Conservation (phyloP, 92 coral and sea anemone genomes). For the Galaxea fascicularis region DNA sequence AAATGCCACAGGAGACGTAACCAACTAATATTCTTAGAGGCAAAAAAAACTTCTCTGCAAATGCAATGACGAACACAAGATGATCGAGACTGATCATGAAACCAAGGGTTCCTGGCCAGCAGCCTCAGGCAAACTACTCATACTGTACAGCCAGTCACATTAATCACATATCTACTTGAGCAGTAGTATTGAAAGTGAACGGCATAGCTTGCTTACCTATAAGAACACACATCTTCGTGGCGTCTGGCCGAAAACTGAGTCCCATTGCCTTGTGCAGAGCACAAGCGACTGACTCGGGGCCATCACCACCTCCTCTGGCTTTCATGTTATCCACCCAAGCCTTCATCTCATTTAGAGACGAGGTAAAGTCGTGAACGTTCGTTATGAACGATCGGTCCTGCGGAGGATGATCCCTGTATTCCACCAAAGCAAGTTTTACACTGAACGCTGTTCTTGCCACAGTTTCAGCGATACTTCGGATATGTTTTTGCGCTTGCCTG, state of each 20-base stretch:
- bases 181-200: background rate
- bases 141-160: too few species aligned
- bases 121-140: too few species aligned
- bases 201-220: constrained; percentile 69
- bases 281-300: constrained; percentile 95
- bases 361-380: constrained; percentile 83
- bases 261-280: constrained; percentile 69
- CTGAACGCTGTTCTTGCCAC: constrained; percentile 88
- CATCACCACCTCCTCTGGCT: constrained; percentile 94
- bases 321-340: constrained; percentile 90
- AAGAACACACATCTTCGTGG: constrained; percentile 93
- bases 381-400: constrained; percentile 82
- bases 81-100: too few species aligned
- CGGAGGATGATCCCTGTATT: constrained; percentile 96
- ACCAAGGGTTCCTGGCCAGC: too few species aligned
- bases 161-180: too few species aligned
- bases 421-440: constrained; percentile 81
- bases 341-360: constrained; percentile 81
- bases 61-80: too few species aligned
- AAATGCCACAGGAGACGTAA: too few species aligned
- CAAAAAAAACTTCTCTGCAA: too few species aligned
- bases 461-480: constrained; percentile 81
- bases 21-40: too few species aligned
- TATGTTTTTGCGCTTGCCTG: constrained; percentile 84
- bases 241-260: constrained; percentile 76